Evolutionary conservation across 2,888 invertebrate species (phyloP).

Genomic region (Drosophila prostipennis): DNA sequence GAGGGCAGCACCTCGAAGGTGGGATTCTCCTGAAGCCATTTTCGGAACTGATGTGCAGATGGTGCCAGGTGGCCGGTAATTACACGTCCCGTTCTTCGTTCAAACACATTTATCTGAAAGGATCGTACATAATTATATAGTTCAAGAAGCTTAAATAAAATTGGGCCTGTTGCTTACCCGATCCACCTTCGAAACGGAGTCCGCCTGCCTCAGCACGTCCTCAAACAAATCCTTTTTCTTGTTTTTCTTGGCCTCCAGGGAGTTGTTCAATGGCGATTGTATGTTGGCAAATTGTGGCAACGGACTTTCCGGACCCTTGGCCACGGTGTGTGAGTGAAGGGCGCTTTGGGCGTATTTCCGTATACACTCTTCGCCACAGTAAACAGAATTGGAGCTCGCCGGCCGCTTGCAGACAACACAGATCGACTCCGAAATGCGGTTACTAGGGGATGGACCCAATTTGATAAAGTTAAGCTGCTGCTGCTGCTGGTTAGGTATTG

Average conservation of each 20-base stretch:
- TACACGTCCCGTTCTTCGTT: conserved; percentile 90
- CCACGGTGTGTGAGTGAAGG: conserved; percentile 64
- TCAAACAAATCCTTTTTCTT: conserved; percentile 83
- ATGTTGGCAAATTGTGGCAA: conserved; percentile 25
- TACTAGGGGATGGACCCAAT: conserved; percentile 36
- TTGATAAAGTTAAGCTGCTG: conserved; percentile 70
- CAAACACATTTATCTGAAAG: conserved; percentile 90
- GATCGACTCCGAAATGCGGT: conserved; percentile 30
- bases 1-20: conserved; percentile 93
- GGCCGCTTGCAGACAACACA: conserved; percentile 91
- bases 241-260: conserved; percentile 77
- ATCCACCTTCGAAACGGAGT: conserved; percentile 81
- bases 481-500: conserved; percentile 62
- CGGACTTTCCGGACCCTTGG: conserved; percentile 58
- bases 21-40: conserved; percentile 94
- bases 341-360: conserved; percentile 92
- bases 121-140: neutral
- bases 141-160: neutral
- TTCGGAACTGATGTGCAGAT: conserved; percentile 90
- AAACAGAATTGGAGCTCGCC: conserved; percentile 92
- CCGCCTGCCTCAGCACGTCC: conserved; percentile 80
- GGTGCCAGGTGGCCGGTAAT: conserved; percentile 93
- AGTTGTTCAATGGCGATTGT: conserved; percentile 27
- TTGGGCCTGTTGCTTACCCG: conserved; percentile 63
- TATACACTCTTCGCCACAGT: conserved; percentile 95